Conservation (phyloP, 1,140 invertebrate species). For the Rhopalosiphum maidis region DNA sequence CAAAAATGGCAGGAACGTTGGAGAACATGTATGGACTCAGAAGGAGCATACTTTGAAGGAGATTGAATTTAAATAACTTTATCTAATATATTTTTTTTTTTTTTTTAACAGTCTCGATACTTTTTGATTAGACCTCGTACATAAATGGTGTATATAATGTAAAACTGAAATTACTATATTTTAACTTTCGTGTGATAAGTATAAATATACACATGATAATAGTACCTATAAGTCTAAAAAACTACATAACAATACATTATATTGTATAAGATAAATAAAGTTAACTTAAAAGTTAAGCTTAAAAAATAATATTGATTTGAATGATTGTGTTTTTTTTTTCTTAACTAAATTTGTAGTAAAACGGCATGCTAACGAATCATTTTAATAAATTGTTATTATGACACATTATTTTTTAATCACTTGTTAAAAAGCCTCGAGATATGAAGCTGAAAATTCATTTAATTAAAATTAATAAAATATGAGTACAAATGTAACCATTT, state of each 20-base stretch:
- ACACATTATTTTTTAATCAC: background rate
- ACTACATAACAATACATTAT: background rate
- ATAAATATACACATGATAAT: background rate
- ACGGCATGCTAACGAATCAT: background rate
- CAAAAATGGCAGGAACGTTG: no score
- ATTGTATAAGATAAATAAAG: background rate
- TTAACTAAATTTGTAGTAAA: background rate
- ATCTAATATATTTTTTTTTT: no score
- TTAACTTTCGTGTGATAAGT: no score
- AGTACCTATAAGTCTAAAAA: background rate
- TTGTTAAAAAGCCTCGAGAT: background rate
- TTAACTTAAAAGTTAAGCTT: background rate
- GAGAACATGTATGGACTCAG: no score
- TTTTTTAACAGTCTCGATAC: no score
- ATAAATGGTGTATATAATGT: background rate
- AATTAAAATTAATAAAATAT: background rate
- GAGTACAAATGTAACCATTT: background rate
- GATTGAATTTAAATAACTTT: no score
- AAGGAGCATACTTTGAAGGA: no score
- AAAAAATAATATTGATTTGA: background rate
- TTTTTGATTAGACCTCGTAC: no score
- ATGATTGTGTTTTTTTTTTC: background rate
- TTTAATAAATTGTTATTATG: background rate
- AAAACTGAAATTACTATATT: no score
- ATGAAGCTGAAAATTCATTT: background rate